Conservation (phyloP, 2,113 vertebrate genomes). For the Colius striatus region DNA sequence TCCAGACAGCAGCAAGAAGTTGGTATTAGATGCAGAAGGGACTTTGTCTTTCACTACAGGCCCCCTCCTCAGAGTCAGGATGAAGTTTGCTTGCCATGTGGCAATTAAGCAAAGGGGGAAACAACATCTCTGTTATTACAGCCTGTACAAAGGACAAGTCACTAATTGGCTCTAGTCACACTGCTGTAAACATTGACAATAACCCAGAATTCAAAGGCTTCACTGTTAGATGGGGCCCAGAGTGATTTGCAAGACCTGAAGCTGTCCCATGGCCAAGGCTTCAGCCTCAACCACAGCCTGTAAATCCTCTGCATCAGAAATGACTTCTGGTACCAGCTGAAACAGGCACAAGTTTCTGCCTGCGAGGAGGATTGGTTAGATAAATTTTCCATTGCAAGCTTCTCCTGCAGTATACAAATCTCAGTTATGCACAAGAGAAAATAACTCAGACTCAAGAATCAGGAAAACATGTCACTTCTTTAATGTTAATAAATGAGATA, state of each 20-base stretch:
- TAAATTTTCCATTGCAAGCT: not conserved
- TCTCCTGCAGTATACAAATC: not conserved
- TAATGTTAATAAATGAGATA: not conserved
- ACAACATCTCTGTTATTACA: not conserved
- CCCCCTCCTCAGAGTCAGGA: not conserved
- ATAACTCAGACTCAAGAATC: not conserved
- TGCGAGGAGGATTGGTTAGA: not conserved
- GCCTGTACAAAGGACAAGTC: not conserved
- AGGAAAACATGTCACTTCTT: not conserved
- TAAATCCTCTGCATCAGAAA: not conserved
- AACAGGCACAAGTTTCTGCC: rapidly evolving
- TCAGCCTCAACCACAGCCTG: not conserved
- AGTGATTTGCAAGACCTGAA: not conserved
- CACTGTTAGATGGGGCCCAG: not conserved
- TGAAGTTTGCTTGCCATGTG: not conserved
- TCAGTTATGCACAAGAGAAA: not conserved
- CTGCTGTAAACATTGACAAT: not conserved
- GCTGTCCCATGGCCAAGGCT: not conserved
- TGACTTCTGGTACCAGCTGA: not conserved
- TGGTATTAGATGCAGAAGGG: not conserved
- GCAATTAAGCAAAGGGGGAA: not conserved
- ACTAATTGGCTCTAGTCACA: not conserved
- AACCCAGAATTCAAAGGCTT: conserved; percentile 1
- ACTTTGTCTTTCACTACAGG: not conserved
- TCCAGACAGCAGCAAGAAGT: not conserved